Evolutionary conservation across 2,888 invertebrate genomes (phyloP), one percentile per base, ranked within the genome.

Genomic region (Gastracanthus pulcherrimus): DNA sequence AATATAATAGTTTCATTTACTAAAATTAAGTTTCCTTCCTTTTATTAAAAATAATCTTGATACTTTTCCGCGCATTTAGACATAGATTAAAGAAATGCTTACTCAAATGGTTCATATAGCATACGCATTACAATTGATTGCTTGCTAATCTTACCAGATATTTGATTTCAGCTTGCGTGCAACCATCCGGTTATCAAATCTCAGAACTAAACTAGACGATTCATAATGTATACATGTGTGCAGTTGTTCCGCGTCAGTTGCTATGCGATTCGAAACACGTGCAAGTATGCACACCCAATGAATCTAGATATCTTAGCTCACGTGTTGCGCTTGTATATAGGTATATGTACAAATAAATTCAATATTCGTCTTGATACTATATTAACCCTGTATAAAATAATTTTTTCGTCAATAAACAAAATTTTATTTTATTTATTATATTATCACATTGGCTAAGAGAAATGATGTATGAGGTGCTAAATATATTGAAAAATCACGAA

Each of bases 151-250:
- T 26, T 36, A 36, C 23, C 3, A 38, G 31, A 16, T 34, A 36
- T 36, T 31, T 16, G 16, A 26, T 6, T 26, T 26, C 58, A n/a
- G 45, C 16, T 62, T 34, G 62, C 62, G 36, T n/a, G 62, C 36
- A 36, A 19, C 11, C 36, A 62, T 62, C 62, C 36, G 34, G 34
- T 62, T 62, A 62, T 62, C 62, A 62, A 62, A 36, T n/a, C 62
- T 36, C 62, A 36, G 62, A 34, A 62, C 9, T 62, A 11, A 62
- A 34, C 19, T 19, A 36, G 62, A 62, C 36, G 19, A 62, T 34
- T 62, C 62, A 62, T 34, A 19, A n/a, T 19, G 11, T 62, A 34
- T 36, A 36, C 62, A 36, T 36, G 36, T 34, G 36, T 36, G 62
- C 36, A 55, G 55, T 55, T 26, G 55, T 55, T 55, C 55, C 55